A percentile compares a stretch with the other conserved stretches of the same genome.
These are phyloP conservation scores for Pedicia rivosa DNA, from an alignment of 2,888 invertebrate genomes.

Conservation along the genomic window DNA sequence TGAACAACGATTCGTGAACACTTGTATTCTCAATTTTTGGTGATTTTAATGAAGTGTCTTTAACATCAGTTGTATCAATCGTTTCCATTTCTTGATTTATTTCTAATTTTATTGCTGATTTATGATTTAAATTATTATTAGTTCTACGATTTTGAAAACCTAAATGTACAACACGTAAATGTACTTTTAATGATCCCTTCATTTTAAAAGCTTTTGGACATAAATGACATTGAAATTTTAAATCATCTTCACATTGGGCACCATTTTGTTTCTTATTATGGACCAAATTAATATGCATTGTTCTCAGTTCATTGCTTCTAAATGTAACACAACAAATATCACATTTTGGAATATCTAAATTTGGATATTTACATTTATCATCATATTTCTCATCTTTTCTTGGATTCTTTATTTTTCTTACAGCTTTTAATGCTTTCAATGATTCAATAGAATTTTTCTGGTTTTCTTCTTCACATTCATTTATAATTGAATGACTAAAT, in stretches of 20 bases:
- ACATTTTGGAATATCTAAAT: constrained; percentile 28
- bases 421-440: constrained; percentile 10
- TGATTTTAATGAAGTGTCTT: too few species aligned
- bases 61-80: too few species aligned
- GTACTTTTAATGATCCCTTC: constrained; percentile 67
- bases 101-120: too few species aligned
- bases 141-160: constrained; percentile 15
- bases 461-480: constrained; percentile 16
- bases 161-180: constrained; percentile 62
- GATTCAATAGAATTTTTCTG: constrained; percentile 28
- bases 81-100: too few species aligned
- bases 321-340: constrained; percentile 59
- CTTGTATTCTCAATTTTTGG: too few species aligned
- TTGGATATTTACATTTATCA: too few species aligned
- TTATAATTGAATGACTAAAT: constrained; percentile 45
- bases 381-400: too few species aligned
- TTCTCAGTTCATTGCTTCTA: constrained; percentile 48
- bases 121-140: constrained; percentile 7
- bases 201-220: constrained; percentile 69
- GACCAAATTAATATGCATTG: constrained; percentile 58
- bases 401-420: too few species aligned
- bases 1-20: too few species aligned
- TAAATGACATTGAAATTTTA: constrained; percentile 52
- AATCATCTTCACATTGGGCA: constrained; percentile 19
- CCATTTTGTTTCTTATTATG: constrained; percentile 32